Evolutionary conservation across 2,797 vertebrate genomes (phyloP).

Genomic region (Toxotes lorentzi): DNA sequence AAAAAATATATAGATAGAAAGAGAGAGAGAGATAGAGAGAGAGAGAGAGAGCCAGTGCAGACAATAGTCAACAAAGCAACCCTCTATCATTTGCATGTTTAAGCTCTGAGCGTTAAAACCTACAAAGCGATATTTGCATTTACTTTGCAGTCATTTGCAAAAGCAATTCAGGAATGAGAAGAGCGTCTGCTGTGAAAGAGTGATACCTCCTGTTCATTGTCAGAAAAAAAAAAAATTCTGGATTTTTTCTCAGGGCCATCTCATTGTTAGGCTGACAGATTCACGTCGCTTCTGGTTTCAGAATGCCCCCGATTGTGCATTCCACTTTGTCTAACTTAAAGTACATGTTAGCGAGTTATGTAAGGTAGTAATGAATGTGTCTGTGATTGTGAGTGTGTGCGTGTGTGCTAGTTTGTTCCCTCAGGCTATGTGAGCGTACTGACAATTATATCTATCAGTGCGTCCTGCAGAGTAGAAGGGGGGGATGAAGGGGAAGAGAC

Average conservation of each 20-base stretch:
- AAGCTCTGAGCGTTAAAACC: slow-evolving; percentile 71
- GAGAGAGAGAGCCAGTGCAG: slow-evolving; percentile 4
- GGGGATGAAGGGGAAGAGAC: neutral
- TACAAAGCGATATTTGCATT: slow-evolving; percentile 78
- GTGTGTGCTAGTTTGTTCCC: slow-evolving; percentile 26
- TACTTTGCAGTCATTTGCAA: slow-evolving; percentile 73
- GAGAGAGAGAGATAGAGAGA: neutral
- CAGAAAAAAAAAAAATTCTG: slow-evolving; percentile 17
- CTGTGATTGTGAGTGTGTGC: neutral
- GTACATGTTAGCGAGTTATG: slow-evolving; percentile 39
- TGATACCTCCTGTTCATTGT: slow-evolving; percentile 38
- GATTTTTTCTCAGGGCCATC: slow-evolving; percentile 9
- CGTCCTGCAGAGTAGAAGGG: slow-evolving; percentile 31
- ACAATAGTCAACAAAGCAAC: slow-evolving; percentile 53
- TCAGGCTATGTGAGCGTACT: slow-evolving; percentile 36
- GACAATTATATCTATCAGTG: slow-evolving; percentile 49
- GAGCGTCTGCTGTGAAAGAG: slow-evolving; percentile 42
- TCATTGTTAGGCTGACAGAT: slow-evolving; percentile 18
- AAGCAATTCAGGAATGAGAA: slow-evolving; percentile 71
- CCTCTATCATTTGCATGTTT: slow-evolving; percentile 73
- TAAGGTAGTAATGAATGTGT: slow-evolving; percentile 39
- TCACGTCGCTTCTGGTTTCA: slow-evolving; percentile 28
- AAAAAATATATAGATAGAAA: neutral
- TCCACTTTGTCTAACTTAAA: slow-evolving; percentile 26
- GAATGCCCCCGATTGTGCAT: slow-evolving; percentile 26